Conservation (phyloP, 2,888 invertebrate species). For the Catocala sponsa region DNA sequence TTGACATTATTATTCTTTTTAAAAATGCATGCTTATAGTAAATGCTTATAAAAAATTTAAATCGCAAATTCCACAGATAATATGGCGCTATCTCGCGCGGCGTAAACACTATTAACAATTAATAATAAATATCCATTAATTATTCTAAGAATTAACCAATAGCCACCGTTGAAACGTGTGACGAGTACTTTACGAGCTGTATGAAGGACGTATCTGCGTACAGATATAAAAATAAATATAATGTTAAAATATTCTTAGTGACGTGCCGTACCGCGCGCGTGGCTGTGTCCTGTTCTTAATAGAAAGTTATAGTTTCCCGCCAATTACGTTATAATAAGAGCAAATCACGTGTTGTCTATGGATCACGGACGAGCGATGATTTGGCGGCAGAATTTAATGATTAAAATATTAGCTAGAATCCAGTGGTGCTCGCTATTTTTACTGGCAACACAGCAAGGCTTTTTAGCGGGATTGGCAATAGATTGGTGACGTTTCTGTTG, state of each 20-base stretch:
- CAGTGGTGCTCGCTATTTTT: no score
- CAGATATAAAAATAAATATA: slow-evolving; percentile 49
- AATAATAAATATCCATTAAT: slow-evolving; percentile 47
- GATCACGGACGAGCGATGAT: background rate
- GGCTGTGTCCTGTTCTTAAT: slow-evolving; percentile 28
- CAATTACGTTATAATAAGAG: slow-evolving; percentile 18
- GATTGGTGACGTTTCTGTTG: no score
- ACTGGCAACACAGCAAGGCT: no score
- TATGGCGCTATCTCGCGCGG: background rate
- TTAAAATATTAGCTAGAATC: no score
- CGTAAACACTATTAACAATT: slow-evolving; percentile 30
- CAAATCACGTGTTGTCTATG: background rate
- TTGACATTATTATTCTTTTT: no score
- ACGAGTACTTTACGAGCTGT: slow-evolving; percentile 47
- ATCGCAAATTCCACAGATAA: no score
- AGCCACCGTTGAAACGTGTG: slow-evolving; percentile 33
- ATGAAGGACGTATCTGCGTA: slow-evolving; percentile 36
- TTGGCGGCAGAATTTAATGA: background rate
- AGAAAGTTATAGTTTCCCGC: slow-evolving; percentile 27
- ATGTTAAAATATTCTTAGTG: slow-evolving; percentile 40
- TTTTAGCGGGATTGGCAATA: no score
- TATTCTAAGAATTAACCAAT: slow-evolving; percentile 47
- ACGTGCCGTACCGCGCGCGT: slow-evolving; percentile 15
- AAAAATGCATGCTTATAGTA: no score
- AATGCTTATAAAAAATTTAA: no score